Conservation (phyloP, 2,113 vertebrate species). For the Cairina moschata region DNA sequence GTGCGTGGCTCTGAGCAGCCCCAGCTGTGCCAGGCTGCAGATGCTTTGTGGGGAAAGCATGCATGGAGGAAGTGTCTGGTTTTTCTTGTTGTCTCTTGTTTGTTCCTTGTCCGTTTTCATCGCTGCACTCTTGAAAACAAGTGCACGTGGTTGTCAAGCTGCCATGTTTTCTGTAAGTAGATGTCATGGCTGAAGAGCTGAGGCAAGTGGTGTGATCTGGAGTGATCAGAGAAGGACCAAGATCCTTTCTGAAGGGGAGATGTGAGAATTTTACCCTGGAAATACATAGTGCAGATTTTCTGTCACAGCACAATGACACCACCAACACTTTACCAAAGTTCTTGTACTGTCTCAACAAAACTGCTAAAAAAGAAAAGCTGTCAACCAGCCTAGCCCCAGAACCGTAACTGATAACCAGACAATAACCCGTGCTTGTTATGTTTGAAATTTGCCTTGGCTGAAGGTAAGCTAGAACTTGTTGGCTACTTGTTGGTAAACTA, state of each 20-base stretch:
- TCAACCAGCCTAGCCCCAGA: not conserved
- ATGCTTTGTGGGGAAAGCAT: not conserved
- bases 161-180: not conserved
- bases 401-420: rapidly evolving
- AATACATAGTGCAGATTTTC: rapidly evolving
- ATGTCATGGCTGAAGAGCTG: not conserved
- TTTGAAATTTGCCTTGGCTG: not conserved
- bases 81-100: not conserved
- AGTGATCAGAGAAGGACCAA: not conserved
- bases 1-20: rapidly evolving
- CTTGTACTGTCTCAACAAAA: not conserved
- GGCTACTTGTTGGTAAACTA: not conserved
- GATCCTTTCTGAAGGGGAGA: not conserved
- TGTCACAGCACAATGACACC: rapidly evolving
- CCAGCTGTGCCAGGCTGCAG: not conserved
- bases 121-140: not conserved
- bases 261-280: not conserved
- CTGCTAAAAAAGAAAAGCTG: not conserved
- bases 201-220: no score
- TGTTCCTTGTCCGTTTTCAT: not conserved
- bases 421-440: not conserved
- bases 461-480: not conserved
- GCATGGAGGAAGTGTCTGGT: not conserved
- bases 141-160: rapidly evolving
- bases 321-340: not conserved